Conservation (phyloP, 2,113 vertebrate species). For the Cettia cetti region DNA sequence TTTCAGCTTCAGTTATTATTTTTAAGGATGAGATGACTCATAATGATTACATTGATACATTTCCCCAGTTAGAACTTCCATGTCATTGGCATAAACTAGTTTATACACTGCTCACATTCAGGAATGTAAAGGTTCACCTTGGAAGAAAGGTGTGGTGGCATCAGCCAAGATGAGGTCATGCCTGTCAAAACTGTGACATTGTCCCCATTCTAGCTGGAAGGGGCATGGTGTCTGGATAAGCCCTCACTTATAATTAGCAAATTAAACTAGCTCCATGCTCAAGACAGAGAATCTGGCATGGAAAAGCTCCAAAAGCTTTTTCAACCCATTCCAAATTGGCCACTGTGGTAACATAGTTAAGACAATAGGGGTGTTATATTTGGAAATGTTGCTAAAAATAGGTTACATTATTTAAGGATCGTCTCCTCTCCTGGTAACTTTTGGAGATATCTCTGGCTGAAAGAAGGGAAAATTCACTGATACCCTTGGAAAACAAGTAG, state of each 20-base stretch:
- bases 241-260: background rate
- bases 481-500: background rate
- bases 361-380: background rate
- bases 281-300: background rate
- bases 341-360: background rate
- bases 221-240: background rate
- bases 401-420: background rate
- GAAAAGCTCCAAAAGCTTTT: background rate
- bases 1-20: background rate
- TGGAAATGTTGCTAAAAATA: background rate
- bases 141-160: background rate
- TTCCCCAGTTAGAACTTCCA: background rate
- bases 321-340: background rate
- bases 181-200: rapidly evolving
- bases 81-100: background rate
- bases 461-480: background rate
- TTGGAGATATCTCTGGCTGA: background rate
- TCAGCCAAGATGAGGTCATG: background rate
- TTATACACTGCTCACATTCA: background rate
- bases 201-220: background rate
- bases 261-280: background rate
- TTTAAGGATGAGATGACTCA: background rate
- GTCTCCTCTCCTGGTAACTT: background rate
- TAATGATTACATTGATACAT: background rate
- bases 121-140: background rate